Evolutionary conservation across 2,113 vertebrate species (phyloP), one percentile per base, ranked within the genome.

Genomic region (Spea bombifrons): DNA sequence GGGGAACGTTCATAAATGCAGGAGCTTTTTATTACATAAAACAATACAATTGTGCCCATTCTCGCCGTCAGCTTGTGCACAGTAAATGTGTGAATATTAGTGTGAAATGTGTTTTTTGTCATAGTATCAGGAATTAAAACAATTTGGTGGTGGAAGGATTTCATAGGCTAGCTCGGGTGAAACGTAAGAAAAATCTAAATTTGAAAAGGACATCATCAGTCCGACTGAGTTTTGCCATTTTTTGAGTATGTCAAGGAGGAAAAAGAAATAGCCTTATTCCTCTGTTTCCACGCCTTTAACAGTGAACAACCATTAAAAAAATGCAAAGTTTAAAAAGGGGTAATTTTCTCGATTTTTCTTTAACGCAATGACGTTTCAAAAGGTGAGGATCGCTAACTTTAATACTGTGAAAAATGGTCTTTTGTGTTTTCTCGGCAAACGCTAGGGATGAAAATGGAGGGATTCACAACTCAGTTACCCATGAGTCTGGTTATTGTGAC

Each of bases 51-150:
- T 87, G 9, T 78, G 70, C 63, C 81, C 55, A 81, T 82, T 89
- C 87, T 88, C 91, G 85, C 94, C 95, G 95, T 94, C 91, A 96
- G 95, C 96, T 97, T 96, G 94, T 97, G 94, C 96, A 94, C 95
- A 94, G 96, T 97, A 95, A 93, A 93, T 94, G 95, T 94, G 95
- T 95, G 93, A 90, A 86, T 95, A 92, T 93, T 95, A 94, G 93
- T 95, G 94, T 96, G 94, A 95, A 93, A 90, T 81, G 93, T 96
- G 94, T 93, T 94, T 90, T 94, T 94, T 92, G 95, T 96, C 94
- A 93, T 95, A 93, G 88, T 94, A 95, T 95, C 92, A 91, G 93
- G 94, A 47, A 83, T 83, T 76, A 71, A 83, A 88, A 90, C 90
- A 69, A 53, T 95, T 94, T 94, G 90, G 92, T 95, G 91, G 93